A percentile compares a stretch with the other conserved stretches of the same genome.
These are phyloP conservation scores for Sitta europaea DNA, from an alignment of 2,113 vertebrate species.

Conservation along the genomic window DNA sequence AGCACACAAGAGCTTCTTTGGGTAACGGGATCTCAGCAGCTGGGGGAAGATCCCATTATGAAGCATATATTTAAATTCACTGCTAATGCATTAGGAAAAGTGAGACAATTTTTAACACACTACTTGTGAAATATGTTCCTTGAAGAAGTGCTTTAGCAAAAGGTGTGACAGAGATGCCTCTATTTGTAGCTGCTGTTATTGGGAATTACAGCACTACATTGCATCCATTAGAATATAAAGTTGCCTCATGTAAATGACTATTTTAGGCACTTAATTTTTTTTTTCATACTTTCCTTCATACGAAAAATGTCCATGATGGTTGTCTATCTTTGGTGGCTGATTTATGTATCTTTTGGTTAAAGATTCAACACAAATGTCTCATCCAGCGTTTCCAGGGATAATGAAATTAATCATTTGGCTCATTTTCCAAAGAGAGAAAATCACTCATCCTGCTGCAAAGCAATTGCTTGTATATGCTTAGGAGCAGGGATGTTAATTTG, in stretches of 20 bases:
- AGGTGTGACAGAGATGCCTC: neutral
- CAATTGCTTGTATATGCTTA: neutral
- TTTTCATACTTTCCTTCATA: neutral
- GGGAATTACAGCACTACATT: neutral
- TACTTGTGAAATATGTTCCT: neutral
- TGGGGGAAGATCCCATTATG: neutral
- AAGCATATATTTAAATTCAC: neutral
- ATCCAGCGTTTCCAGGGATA: neutral
- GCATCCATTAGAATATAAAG: neutral
- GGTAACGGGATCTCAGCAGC: neutral
- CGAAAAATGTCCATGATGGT: neutral
- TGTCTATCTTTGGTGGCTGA: neutral
- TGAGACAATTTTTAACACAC: neutral
- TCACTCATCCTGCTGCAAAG: neutral
- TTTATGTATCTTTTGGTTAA: slow-evolving; percentile 13
- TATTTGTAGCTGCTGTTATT: neutral
- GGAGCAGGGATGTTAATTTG: neutral
- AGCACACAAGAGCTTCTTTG: neutral
- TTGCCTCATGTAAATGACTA: neutral
- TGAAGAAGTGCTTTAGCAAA: neutral
- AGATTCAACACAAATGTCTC: neutral
- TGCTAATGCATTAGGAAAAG: neutral
- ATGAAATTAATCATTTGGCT: neutral
- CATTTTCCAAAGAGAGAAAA: neutral
- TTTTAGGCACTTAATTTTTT: neutral